Evolutionary conservation across 2,888 invertebrate species (phyloP), one percentile per base, ranked within the genome.

Genomic region (Gymnocheta viridis): DNA sequence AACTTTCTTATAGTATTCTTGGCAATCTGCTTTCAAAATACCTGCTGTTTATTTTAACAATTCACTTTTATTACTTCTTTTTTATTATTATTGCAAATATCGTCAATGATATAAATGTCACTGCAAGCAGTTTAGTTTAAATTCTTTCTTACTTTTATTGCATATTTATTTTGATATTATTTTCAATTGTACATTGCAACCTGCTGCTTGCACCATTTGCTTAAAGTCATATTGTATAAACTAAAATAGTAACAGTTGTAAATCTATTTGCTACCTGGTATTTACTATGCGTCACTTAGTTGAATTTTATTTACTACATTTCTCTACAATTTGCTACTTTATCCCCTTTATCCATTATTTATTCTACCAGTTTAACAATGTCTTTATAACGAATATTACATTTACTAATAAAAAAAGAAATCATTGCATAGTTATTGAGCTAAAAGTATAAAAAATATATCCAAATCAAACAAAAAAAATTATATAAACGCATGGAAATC

Each of bases 1-100:
- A 77, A 72, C 54, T 44, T 47, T 44, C 56, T 27, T 54, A 32
- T 54, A n/a, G 4, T 10, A 66, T 60, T 64, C 38, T 51, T 27
- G 54, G 19, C 19, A 29, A 19, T 58, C 4, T 29, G 17, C 32
- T 56, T 32, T 56, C 5, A 51, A 72, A 78, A 67, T 73, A 73
- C 82, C 82, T 82, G 82, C 82, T 78, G 82, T 66, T 82, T 73
- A 67, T 73, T 62, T 66, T 60, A 67, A 73, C 35, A 77, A 62
- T 38, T 66, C 38, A 56, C 41, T 62, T 47, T 54, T 78, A 19
- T 35, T 66, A 47, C 19, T 17, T 17, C 14, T 32, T 7, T 29
- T 56, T 2, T 56, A n/a, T n/a, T 56, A 32, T 17, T 56, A 32
- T 9, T n/a, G 56, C 17, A 56, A 56, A 56, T 56, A 56, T 56